Evolutionary conservation across 2,888 invertebrate species (phyloP), one percentile per base, ranked within the genome.

Genomic region (Dryadula phaetusa): DNA sequence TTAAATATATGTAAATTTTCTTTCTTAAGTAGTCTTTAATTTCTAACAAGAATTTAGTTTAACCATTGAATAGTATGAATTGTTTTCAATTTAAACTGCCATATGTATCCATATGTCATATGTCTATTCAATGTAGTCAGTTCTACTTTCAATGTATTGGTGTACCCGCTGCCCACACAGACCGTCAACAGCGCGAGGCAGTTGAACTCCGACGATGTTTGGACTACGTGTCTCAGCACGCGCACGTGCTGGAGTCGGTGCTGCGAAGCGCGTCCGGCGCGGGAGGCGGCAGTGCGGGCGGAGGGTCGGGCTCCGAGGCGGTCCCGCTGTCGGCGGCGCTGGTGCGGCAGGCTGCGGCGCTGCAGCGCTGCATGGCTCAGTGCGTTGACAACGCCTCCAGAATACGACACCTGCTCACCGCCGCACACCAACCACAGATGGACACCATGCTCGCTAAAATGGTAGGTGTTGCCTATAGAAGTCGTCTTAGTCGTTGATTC

Each of bases 311-410:
- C 22, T 47, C 47, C 34, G 34, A 10, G n/a, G n/a, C n/a, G n/a
- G n/a, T 86, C 62, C 91, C 92, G 74, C 85, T 93, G 63, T 79
- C 86, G 78, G 87, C 85, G 3, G 80, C 83, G 76, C 85, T 93
- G 76, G 87, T 87, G 77, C 86, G 88, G 4, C 92, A 93, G 82
- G 93, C 91, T 46, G 85, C 86, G 1, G 83, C 90, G 76, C 85
- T 93, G 82, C 92, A 90, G 82, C 87, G 88, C 81, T 87, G 90
- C 85, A 93, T 93, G 87, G 85, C 88, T 76, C 90, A 92, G 81
- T 92, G 92, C 82, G 90, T 93, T 28, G 84, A 85, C 77, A 92
- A 93, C 85, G 92, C 93, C 8, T 76, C 84, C 64, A 82, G 86
- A 73, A 93, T 93, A 77, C 86, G 92, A 2, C 83, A 84, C 42